These are phyloP conservation scores for Volucella inflata DNA, from an alignment of 2,888 invertebrate species.

Conservation along the genomic window DNA sequence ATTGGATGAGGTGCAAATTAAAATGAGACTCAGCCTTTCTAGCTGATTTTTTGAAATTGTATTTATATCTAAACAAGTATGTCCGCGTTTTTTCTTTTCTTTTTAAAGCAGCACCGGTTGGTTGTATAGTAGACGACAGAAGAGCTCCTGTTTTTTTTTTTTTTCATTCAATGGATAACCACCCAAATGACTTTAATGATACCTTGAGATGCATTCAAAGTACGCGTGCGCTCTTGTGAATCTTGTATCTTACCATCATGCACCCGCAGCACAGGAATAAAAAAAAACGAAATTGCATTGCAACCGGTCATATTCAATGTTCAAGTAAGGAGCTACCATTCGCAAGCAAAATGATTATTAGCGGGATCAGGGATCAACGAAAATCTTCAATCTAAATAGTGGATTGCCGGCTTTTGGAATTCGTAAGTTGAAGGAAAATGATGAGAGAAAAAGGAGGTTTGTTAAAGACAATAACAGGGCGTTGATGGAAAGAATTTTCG, in stretches of 20 bases:
- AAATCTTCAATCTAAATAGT: constrained; percentile 34
- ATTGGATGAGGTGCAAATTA: constrained; percentile 74
- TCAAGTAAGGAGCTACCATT: constrained; percentile 63
- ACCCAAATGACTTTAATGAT: constrained; percentile 71
- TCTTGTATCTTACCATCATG: constrained; percentile 34
- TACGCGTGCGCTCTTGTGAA: constrained; percentile 58
- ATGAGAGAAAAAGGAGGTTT: constrained; percentile 29
- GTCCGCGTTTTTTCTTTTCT: neutral
- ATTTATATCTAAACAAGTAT: constrained; percentile 24
- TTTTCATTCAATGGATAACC: constrained; percentile 42
- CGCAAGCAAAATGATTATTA: constrained; percentile 65
- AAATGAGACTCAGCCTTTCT: neutral
- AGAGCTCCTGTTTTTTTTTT: constrained; percentile 28
- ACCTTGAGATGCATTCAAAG: constrained; percentile 39
- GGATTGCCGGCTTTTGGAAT: constrained; percentile 41
- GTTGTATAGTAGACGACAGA: constrained; percentile 39
- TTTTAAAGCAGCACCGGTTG: constrained; percentile 48
- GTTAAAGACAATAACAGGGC: constrained; percentile 31
- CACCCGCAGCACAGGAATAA: constrained; percentile 16
- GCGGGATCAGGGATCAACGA: constrained; percentile 62
- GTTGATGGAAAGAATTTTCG: constrained; percentile 51
- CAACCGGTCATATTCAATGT: constrained; percentile 48
- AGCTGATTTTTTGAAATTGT: neutral
- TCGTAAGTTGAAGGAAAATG: constrained; percentile 30
- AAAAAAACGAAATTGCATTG: constrained; percentile 37